These are phyloP conservation scores for Idris sp. DNA, from an alignment of 1,140 invertebrate genomes.

Conservation along the genomic window DNA sequence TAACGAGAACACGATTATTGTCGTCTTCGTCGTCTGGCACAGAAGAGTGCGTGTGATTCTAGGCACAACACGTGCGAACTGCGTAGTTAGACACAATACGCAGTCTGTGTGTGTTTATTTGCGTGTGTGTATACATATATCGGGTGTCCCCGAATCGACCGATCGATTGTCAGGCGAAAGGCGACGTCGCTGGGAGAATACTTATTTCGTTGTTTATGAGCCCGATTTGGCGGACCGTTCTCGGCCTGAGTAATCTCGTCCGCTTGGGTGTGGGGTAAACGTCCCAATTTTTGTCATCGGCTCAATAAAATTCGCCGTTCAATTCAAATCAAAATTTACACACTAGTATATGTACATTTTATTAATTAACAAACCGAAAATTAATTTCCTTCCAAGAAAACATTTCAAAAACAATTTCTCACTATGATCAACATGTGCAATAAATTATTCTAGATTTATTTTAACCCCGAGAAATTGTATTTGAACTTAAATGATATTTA, in stretches of 20 bases:
- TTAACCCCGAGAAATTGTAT: too few species aligned
- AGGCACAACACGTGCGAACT: constrained; percentile 55
- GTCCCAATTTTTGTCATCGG: constrained; percentile 40
- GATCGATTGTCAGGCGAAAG: constrained; percentile 38
- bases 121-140: background rate
- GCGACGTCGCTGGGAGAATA: constrained; percentile 29
- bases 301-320: too few species aligned
- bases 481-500: too few species aligned
- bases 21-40: constrained; percentile 35
- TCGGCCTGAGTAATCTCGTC: constrained; percentile 7
- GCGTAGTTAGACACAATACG: constrained; percentile 33
- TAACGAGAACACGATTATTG: constrained; percentile 56
- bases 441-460: too few species aligned
- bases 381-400: too few species aligned
- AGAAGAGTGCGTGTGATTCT: constrained; percentile 52
- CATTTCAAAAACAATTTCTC: too few species aligned
- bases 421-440: too few species aligned
- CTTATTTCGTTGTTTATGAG: constrained; percentile 39
- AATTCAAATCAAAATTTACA: too few species aligned
- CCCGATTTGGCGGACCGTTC: constrained; percentile 12
- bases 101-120: background rate
- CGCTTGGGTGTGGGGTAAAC: constrained; percentile 24
- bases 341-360: too few species aligned
- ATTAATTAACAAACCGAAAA: too few species aligned
- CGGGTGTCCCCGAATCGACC: constrained; percentile 31